Evolutionary conservation across 2,797 vertebrate genomes (phyloP).

Genomic region (Tachyglossus aculeatus): DNA sequence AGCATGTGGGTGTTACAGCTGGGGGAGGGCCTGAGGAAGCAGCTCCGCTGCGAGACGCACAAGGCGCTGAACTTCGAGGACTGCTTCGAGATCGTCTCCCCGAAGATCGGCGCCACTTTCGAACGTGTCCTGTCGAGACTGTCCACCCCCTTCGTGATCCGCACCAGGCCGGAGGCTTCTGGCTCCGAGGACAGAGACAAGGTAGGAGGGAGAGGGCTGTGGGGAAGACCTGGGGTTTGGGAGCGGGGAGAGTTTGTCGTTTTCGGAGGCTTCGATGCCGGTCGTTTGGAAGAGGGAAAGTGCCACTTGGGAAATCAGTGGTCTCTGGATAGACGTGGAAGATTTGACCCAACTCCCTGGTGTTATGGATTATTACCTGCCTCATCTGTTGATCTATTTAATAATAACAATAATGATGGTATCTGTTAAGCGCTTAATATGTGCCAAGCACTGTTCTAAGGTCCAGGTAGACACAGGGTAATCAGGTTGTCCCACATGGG

Average conservation of each 20-base stretch:
- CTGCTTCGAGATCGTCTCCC: conserved; percentile 95
- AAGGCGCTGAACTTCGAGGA: conserved; percentile 89
- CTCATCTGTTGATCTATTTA: conserved; percentile 34
- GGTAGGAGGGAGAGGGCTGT: conserved; percentile 76
- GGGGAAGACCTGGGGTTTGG: neutral
- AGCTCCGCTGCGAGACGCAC: conserved; percentile 87
- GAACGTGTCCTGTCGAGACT: conserved; percentile 90
- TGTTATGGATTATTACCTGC: conserved; percentile 31
- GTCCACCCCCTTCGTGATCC: conserved; percentile 95
- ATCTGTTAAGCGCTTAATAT: too few species aligned
- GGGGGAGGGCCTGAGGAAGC: conserved; percentile 91
- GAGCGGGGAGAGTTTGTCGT: conserved; percentile 29
- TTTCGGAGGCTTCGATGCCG: conserved; percentile 39
- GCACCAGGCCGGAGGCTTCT: conserved; percentile 85
- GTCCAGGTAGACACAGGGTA: too few species aligned
- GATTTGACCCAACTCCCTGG: conserved; percentile 36
- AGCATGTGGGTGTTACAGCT: conserved; percentile 92
- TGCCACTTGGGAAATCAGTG: conserved; percentile 52
- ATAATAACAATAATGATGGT: too few species aligned
- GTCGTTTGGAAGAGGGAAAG: conserved; percentile 40
- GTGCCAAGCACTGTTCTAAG: too few species aligned
- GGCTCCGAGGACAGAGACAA: conserved; percentile 89
- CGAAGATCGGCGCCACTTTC: conserved; percentile 91
- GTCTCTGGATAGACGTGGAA: conserved; percentile 21
- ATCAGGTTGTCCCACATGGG: too few species aligned